Base-by-base conservation (phyloP, 2,797 vertebrate genomes). In the Emydoidea blandingii region DNA sequence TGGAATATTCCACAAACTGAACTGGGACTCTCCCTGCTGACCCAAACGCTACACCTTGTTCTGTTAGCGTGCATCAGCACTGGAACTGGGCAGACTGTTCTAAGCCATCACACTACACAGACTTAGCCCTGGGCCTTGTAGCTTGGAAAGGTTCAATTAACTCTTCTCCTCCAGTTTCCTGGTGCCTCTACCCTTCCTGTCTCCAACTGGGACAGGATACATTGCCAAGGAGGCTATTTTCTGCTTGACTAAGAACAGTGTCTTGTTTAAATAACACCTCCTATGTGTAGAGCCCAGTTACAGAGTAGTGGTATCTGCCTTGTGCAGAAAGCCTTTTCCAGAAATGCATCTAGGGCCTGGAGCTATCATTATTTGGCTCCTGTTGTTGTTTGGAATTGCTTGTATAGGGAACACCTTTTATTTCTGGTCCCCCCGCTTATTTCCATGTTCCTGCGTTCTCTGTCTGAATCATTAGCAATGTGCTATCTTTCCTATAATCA, bases 301-400 rank as follows among this genome's bases (percentile, higher is more conserved):
- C 1, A 62, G 94, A 83, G 79, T 12, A 53, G 83, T 79, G 93
- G 84, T 86, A 0, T 44, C 41, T 76, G 6, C 91, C 94, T 95
- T 49, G 76, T 85, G 87, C 92, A 92, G 86, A 83, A 92, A 89
- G 92, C 87, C 89, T 97, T 89, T 96, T 96, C 80, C 86, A 96
- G 94, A 96, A 96, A 97, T 86, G 90, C 86, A 65, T 94, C 93
- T 92, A 94, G 92, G 94, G 87, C 50, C 59, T 90, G 91, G 72
- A n/a, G 34, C 34, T n/a, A 65, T 83, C n/a, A 62, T n/a, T 53
- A 31, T 82, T 23, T 23, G n/a, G 37, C 37, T 49, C 47, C 31
- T n/a, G 59, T 65, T 65, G 41, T 74, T 87, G 44, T 44, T 44
- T 91, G 72, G 53, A 37, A 12, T 91, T 94, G 74, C 89, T 87